Conservation (phyloP, 2,797 vertebrate species). For the Spatula versicolor region DNA sequence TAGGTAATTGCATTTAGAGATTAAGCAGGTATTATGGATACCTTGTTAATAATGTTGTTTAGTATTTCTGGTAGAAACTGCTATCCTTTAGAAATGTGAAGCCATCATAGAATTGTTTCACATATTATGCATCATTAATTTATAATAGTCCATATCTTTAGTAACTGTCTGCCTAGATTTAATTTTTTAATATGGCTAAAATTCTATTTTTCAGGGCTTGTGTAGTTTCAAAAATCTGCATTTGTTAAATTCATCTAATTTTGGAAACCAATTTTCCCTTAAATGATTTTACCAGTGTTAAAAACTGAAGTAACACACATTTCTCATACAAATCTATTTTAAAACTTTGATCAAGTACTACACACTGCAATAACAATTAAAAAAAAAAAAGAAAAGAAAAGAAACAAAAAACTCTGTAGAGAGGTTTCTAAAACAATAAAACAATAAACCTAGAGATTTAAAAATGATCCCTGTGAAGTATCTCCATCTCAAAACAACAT, state of each 20-base stretch:
- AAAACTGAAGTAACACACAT: background rate
- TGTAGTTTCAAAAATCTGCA: background rate
- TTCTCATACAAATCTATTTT: background rate
- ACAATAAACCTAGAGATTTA: background rate
- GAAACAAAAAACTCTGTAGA: background rate
- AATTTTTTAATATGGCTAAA: background rate
- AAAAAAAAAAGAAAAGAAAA: too few relatives aligned
- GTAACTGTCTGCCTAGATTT: background rate
- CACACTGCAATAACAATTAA: background rate
- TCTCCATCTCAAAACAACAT: background rate
- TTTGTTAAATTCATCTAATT: background rate
- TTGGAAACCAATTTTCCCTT: background rate
- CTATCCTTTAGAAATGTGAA: background rate
- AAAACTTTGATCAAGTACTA: background rate
- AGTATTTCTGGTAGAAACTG: background rate
- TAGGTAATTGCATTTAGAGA: background rate
- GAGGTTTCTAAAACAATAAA: background rate
- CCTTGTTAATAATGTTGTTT: background rate
- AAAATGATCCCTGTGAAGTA: background rate
- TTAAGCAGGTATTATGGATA: background rate
- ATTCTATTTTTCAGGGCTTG: background rate
- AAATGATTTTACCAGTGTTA: background rate
- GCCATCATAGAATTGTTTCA: background rate
- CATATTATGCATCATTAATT: background rate
- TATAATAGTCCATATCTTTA: background rate